Conservation (phyloP, 2,888 invertebrate genomes). For the Octodonta nipae region DNA sequence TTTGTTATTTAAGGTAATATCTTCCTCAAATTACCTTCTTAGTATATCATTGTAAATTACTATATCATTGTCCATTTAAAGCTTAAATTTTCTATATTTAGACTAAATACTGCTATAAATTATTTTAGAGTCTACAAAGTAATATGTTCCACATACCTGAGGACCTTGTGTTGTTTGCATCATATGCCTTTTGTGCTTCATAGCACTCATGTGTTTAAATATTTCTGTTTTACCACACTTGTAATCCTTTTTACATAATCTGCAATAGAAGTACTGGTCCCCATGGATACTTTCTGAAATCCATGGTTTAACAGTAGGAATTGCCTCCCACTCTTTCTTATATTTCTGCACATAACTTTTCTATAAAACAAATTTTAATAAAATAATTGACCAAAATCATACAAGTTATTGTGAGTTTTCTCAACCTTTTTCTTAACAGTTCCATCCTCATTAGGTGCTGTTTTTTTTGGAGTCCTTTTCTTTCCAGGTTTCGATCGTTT, state of each 20-base stretch:
- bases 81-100: too few species aligned
- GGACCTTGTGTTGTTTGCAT: conserved; percentile 16
- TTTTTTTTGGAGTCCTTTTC: too few species aligned
- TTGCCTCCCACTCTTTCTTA: conserved; percentile 32
- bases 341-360: conserved; percentile 28
- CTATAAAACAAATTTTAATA: background rate
- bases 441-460: too few species aligned
- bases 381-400: too few species aligned
- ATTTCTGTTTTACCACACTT: conserved; percentile 31
- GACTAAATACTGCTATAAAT: too few species aligned
- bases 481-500: conserved; percentile 20
- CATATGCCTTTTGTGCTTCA: conserved; percentile 27
- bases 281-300: conserved; percentile 30
- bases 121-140: too few species aligned
- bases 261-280: conserved; percentile 31
- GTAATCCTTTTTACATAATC: conserved; percentile 32
- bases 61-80: too few species aligned
- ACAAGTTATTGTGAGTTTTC: too few species aligned
- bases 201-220: conserved; percentile 30
- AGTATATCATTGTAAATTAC: too few species aligned
- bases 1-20: too few species aligned
- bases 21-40: too few species aligned
- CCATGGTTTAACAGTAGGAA: conserved; percentile 31
- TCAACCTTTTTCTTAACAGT: conserved; percentile 16
- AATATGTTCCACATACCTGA: too few species aligned